Percentiles rank a stretch among this genome's conserved stretches.
These are phyloP conservation scores for Cetonia aurata DNA, from an alignment of 2,888 invertebrate genomes.

Conservation along the genomic window DNA sequence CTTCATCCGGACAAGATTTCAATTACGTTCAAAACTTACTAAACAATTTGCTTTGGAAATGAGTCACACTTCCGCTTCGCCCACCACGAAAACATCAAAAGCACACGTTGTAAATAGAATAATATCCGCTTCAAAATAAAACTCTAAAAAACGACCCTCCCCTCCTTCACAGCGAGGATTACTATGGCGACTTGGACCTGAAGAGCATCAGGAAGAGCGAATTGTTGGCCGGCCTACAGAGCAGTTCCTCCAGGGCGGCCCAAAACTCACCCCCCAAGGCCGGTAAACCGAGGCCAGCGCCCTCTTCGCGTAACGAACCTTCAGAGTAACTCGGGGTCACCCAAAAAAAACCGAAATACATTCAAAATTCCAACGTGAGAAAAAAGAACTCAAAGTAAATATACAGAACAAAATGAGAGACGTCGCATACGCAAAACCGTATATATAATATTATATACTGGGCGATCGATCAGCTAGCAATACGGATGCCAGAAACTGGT, in stretches of 20 bases:
- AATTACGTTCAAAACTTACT: no score
- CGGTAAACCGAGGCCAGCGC: constrained; percentile 66
- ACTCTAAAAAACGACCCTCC: constrained; percentile 30
- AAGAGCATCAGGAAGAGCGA: constrained; percentile 96
- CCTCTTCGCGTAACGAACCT: constrained; percentile 63
- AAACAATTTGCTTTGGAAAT: not conserved
- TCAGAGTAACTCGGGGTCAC: constrained; percentile 54
- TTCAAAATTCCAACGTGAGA: constrained; percentile 53
- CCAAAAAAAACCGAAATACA: constrained; percentile 26
- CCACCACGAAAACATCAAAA: not conserved
- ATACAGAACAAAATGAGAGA: not conserved
- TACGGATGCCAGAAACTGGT: not conserved
- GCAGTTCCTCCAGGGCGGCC: constrained; percentile 70
- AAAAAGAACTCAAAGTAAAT: not conserved
- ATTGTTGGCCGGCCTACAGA: constrained; percentile 83
- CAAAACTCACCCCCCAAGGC: constrained; percentile 69
- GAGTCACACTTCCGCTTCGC: not conserved
- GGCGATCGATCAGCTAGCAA: not conserved
- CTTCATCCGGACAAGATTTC: no score
- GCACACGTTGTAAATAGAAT: not conserved
- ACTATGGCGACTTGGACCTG: constrained; percentile 95
- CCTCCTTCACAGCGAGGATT: constrained; percentile 89
- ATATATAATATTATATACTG: not conserved
- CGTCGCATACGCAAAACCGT: not conserved
- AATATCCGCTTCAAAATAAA: not conserved